Evolutionary conservation across 2,113 vertebrate species (phyloP).

Genomic region (Plestiodon gilberti): DNA sequence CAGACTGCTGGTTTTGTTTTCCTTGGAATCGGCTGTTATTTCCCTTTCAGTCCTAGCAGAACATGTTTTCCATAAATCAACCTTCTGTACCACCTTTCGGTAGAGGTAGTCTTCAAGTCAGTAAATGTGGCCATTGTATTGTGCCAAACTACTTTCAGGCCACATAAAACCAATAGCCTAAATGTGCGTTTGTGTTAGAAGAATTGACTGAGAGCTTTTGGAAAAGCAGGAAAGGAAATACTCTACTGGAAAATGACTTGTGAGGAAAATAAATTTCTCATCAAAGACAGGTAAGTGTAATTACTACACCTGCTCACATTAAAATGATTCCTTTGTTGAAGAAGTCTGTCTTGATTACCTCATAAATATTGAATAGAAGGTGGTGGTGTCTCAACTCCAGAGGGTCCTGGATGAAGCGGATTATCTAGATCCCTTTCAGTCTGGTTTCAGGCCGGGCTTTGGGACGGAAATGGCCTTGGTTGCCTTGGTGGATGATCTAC

Average conservation of each 20-base stretch:
- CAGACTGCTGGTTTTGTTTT: not conserved
- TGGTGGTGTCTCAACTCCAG: no score
- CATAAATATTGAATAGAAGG: not conserved
- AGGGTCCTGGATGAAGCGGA: no score
- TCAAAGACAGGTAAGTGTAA: not conserved
- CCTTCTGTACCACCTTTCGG: not conserved
- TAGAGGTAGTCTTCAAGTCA: not conserved
- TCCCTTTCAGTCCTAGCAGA: conserved; percentile 6
- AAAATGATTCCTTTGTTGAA: not conserved
- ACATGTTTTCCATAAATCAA: not conserved
- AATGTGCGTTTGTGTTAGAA: not conserved
- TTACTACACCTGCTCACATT: conserved; percentile 5
- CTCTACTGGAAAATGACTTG: not conserved
- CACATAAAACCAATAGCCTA: not conserved
- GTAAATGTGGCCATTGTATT: not conserved
- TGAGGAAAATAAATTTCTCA: not conserved
- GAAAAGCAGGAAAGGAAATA: conserved; percentile 2
- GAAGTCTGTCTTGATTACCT: not conserved
- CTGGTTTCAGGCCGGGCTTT: no score
- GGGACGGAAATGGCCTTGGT: no score
- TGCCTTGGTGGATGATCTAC: no score
- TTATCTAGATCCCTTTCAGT: no score
- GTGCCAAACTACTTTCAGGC: not conserved
- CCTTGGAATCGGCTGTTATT: conserved; percentile 4
- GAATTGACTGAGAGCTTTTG: not conserved